Base-by-base conservation (phyloP, 2,113 vertebrate genomes). In the Tetrax tetrax region DNA sequence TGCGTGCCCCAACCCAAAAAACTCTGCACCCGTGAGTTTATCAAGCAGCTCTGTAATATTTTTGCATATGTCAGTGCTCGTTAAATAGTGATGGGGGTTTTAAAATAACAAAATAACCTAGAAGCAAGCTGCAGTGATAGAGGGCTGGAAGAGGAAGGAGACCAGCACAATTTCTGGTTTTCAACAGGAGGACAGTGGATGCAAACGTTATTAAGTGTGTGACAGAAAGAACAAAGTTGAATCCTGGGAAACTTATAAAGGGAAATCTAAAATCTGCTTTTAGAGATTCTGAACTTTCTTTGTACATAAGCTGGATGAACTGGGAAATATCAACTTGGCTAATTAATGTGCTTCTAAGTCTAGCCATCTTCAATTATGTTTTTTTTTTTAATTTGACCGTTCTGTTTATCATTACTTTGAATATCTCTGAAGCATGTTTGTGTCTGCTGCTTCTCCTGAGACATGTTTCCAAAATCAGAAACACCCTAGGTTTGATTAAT, bases 381-480 rank as follows among this genome's bases (percentile, higher is more conserved):
- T 14, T 61, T 71, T 71, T 84, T 81, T 41, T 51, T 47, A 61
- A 91, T 60, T 77, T 89, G 23, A 89, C 87, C 11, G 48, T 76
- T 68, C n/a, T 76, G 19, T 47, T 88, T 83, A 63, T 71, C 43
- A 63, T 31, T 66, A 43, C 82, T 90, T 53, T 91, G 29, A 92
- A 7, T 65, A 83, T 28, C 63, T 91, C 59, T 66, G 45, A 93
- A 80, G 71, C 12, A 63, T 29, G 18, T 88, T 93, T 85, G 56
- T 33, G 28, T 69, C 74, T 90, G 50, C 43, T 47, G 25, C 69
- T 65, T 89, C 66, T 87, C 87, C 61, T 37, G 13, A 93, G 41
- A 81, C 28, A 72, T 45, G 28, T 76, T 85, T 87, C 63, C 95
- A 91, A 82, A 87, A 37, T 14, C 33, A 91, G 61, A 27, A 88